Evolutionary conservation across 1,140 invertebrate species (phyloP), one percentile per base, ranked within the genome.

Genomic region (Caenorhabditis tropicalis): DNA sequence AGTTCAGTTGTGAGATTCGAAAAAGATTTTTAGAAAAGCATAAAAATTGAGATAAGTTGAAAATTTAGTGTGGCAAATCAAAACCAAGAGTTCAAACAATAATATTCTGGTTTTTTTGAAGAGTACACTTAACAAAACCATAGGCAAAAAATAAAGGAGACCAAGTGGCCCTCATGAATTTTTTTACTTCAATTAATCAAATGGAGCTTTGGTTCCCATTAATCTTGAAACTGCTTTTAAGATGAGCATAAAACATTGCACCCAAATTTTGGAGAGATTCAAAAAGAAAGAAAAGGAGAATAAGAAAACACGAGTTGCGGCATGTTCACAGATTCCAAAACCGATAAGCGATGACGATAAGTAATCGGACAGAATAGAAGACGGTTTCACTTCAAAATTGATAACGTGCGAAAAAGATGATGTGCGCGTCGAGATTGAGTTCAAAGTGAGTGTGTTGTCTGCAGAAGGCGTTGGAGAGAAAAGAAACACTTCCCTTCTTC

Each of bases 381-480:
- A 74, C 29, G 33, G 65, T 74, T 74, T 74, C 36, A 33, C 65
- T 74, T 39, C 4, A 21, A 65, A 43, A 24, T 74, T 74, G 65
- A 74, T 74, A 74, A 74, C 33, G n/a, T 74, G 36, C 65, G 36
- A 43, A 74, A 74, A 74, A 74, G 65, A 74, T 74, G 65, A 74
- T 43, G 36, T 74, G 36, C 5, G n/a, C 36, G n/a, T 31, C 29
- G 10, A 74, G 24, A 43, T 21, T 43, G 36, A 74, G 36, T 43
- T 74, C 33, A 24, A 43, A 43, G 36, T 46, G 12, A 43, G 65
- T 33, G 24, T 56, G 53, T 6, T 56, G 58, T 65, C 58, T 65
- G 58, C 58, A 65, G 31, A 65, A 65, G 58, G 58, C 31, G 58
- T 65, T n/a, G 53, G 53, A 58, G 49, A n/a, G n/a, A 56, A n/a